A percentile compares a stretch with the other conserved stretches of the same genome.
Evolutionary conservation across 2,797 vertebrate species (phyloP).

Genomic region (Leptodactylus fallax): DNA sequence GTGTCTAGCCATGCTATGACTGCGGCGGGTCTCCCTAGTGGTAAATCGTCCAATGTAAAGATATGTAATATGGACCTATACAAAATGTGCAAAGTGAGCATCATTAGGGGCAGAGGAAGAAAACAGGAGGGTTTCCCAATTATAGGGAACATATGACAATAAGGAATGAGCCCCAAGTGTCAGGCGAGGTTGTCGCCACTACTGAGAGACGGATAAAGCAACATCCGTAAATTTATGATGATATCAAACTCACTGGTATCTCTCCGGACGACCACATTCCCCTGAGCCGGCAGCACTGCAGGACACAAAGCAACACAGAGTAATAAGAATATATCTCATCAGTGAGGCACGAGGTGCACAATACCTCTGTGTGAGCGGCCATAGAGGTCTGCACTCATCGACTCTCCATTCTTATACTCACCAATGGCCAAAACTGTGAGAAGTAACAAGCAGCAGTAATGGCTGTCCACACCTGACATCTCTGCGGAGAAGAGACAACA

Average conservation of each 20-base stretch:
- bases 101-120: too few species aligned
- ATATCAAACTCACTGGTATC: not conserved
- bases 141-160: too few species aligned
- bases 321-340: not conserved
- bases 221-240: not conserved
- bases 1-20: not conserved
- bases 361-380: not conserved
- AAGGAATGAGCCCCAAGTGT: too few species aligned
- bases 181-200: not conserved
- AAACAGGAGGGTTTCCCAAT: too few species aligned
- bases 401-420: not conserved
- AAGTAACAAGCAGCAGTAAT: conserved; percentile 22
- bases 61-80: too few species aligned
- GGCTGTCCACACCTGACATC: conserved; percentile 1
- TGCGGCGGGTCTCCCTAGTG: too few species aligned
- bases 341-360: not conserved
- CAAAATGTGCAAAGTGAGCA: not conserved
- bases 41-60: too few species aligned
- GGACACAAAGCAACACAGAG: not conserved
- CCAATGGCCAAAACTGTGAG: conserved; percentile 17
- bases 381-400: not conserved
- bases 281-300: conserved; percentile 36
- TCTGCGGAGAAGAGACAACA: conserved; percentile 12
- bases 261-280: conserved; percentile 15
- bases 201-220: not conserved